Evolutionary conservation across 1,140 invertebrate genomes (phyloP), one percentile per base, ranked within the genome.

Genomic region (Bombus picipes): DNA sequence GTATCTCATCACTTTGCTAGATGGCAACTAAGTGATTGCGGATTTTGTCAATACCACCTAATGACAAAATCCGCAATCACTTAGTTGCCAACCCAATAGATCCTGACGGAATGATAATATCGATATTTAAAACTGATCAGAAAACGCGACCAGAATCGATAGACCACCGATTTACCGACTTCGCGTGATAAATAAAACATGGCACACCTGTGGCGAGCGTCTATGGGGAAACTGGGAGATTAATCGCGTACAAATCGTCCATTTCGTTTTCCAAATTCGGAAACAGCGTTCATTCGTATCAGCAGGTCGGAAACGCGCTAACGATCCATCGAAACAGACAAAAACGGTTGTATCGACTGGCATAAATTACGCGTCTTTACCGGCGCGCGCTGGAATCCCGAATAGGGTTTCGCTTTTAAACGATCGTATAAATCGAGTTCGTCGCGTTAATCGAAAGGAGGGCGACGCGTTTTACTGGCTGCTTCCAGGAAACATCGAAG

Each of bases 391-490:
- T 78, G 37, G 47, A 84, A 59, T 78, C 57, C 47, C 34, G 25
- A 75, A 43, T 47, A 3, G 39, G 39, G 9, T 43, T 18, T 25
- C 37, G 65, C 47, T 70, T 53, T 53, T 34, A 47, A 71, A 37
- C 39, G 39, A 13, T 5, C 25, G 57, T 73, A 81, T 73, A 85
- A 85, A 85, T 81, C 83, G 83, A 85, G 83, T 81, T 85, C 62
- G 28, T 13, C 34, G 66, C 53, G 68, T 43, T 89, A 83, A 89
- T 87, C 84, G 88, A 89, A 89, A 89, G 57, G 87, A 87, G 89
- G 88, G 39, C 88, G 72, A 81, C 53, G 81, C 85, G 80, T 84
- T 75, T 80, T 77, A 81, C 53, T 74, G 74, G 47, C 66, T 32
- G 18, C n/a, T 76, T 86, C 87, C 83, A 85, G 76, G 81, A 87